These are phyloP conservation scores for Chlamydotis undulata DNA, from an alignment of 2,113 vertebrate genomes.

Conservation along the genomic window DNA sequence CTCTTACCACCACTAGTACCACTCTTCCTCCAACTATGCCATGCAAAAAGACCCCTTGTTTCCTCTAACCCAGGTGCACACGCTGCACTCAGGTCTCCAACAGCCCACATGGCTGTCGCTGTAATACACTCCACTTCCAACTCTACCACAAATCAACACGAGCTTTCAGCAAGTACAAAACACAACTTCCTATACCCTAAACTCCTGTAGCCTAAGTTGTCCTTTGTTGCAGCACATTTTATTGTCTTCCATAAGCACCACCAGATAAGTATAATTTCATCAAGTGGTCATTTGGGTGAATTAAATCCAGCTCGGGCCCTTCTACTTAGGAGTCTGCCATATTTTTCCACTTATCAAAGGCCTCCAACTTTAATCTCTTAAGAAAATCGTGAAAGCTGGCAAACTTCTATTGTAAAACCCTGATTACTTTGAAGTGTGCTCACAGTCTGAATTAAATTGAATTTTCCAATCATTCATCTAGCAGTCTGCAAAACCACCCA, in stretches of 20 bases:
- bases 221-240: neutral
- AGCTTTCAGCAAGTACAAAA: neutral
- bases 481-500: neutral
- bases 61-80: neutral
- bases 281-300: neutral
- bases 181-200: neutral
- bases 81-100: fast-evolving
- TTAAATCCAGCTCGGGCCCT: neutral
- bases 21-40: neutral
- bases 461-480: neutral
- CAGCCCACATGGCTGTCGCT: fast-evolving
- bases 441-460: neutral
- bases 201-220: neutral
- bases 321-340: neutral
- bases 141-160: neutral
- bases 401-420: neutral
- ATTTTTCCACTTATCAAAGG: neutral
- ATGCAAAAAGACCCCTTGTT: neutral
- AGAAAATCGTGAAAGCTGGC: neutral
- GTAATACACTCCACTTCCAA: neutral
- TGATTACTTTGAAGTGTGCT: neutral
- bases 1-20: neutral
- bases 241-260: neutral
- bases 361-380: neutral
- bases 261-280: neutral